These are phyloP conservation scores for Macrotrachela quadricornifera DNA, from an alignment of 1,140 invertebrate genomes.

Conservation along the genomic window DNA sequence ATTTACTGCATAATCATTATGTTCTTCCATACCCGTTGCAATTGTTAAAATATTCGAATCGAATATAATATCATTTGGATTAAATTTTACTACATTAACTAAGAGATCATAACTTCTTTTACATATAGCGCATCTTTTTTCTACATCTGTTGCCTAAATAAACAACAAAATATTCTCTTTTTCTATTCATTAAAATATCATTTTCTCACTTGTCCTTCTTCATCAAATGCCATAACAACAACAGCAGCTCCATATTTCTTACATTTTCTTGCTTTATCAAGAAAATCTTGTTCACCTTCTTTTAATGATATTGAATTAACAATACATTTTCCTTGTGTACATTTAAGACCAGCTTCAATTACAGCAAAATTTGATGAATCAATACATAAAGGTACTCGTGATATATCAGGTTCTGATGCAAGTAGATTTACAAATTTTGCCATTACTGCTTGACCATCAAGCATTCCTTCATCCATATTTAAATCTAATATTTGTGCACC, in stretches of 20 bases:
- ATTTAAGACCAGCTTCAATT: constrained; percentile 39
- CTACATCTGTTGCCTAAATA: constrained; percentile 32
- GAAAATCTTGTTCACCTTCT: constrained; percentile 38
- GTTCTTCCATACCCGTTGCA: constrained; percentile 43
- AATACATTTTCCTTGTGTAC: constrained; percentile 40
- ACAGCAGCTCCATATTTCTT: constrained; percentile 40
- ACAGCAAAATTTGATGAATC: constrained; percentile 41
- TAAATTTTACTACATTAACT: constrained; percentile 34
- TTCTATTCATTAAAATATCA: neutral
- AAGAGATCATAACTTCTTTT: constrained; percentile 35
- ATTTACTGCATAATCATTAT: constrained; percentile 36
- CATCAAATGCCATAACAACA: constrained; percentile 34
- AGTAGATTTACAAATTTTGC: constrained; percentile 40
- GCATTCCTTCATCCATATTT: constrained; percentile 44
- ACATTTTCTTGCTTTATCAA: constrained; percentile 31
- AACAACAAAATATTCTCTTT: neutral
- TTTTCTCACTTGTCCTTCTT: constrained; percentile 32
- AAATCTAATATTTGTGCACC: constrained; percentile 43
- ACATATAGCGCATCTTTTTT: constrained; percentile 38
- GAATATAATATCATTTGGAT: constrained; percentile 42
- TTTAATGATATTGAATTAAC: constrained; percentile 42
- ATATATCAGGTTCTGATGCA: constrained; percentile 38
- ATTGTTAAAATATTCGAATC: constrained; percentile 44
- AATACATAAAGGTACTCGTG: constrained; percentile 39
- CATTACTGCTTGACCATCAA: constrained; percentile 39